phyloP scores from a whole-genome alignment of 2,797 vertebrate genomes.

The Tokudaia muenninki region DNA sequence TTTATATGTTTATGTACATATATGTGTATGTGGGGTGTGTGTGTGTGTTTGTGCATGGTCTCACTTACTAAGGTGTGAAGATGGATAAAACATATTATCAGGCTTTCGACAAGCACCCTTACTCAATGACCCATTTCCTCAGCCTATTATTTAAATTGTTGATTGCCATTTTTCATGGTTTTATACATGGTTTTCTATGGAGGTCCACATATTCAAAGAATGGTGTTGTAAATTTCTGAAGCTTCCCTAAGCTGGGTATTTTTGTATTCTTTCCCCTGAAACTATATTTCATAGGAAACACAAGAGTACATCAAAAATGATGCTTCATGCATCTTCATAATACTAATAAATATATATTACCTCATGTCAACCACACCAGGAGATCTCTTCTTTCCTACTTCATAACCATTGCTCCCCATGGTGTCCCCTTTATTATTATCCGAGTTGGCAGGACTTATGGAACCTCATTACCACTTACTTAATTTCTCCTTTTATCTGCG shows the following conservation, averaged over 20 bases:
- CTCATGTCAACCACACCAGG: not conserved
- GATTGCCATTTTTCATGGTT: not conserved
- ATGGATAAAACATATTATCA: not conserved
- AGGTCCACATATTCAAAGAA: not conserved
- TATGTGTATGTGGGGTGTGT: not conserved
- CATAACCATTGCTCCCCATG: no score
- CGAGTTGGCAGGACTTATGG: not conserved
- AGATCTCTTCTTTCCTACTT: not conserved
- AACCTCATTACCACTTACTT: not conserved
- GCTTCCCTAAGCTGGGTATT: not conserved
- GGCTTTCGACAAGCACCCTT: not conserved
- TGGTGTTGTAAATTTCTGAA: not conserved
- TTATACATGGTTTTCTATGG: not conserved
- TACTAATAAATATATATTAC: not conserved
- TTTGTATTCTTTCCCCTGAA: not conserved
- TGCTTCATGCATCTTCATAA: not conserved
- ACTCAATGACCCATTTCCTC: no score
- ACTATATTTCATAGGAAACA: not conserved
- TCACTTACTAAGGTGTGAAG: not conserved
- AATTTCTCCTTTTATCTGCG: not conserved
- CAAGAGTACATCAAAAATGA: not conserved
- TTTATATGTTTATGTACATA: not conserved
- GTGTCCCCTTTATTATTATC: not conserved
- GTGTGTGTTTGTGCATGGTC: not conserved
- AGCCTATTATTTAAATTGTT: not conserved